Evolutionary conservation across 2,797 vertebrate genomes (phyloP), one percentile per base, ranked within the genome.

Genomic region (Tadarida brasiliensis): DNA sequence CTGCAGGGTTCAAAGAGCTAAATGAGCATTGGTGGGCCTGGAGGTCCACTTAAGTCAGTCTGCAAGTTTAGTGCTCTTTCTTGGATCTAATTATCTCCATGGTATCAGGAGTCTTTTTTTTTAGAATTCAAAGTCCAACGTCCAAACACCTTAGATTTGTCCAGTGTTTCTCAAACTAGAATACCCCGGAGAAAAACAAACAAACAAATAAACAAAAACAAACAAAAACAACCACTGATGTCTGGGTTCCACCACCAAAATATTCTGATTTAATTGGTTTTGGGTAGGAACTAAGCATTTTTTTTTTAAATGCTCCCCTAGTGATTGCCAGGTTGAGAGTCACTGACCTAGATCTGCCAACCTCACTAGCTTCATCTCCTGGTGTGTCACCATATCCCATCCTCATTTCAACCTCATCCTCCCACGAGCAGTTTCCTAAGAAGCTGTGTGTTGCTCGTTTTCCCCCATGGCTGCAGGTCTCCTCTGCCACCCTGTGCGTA

Each of bases 321-420:
- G 14, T 10, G 4, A 56, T 35, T 73, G 56, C 30, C 59, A 61
- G 56, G 10, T 49, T 87, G 70, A 76, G 71, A 51, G 26, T 14
- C 47, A 16, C 24, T 19, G 24, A 35, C 20, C 28, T 11, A 7
- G 2, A 11, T 33, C n/a, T 11, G 15, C 28, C 22, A 24, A 2
- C 33, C 26, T 63, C 65, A 28, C 24, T 2, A 26, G 49, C 22
- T 3, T 8, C 65, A 9, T 33, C n/a, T 22, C 22, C 3, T 9
- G 17, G 28, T 5, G 0, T 3, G 0, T 33, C n/a, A 30, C 39
- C 44, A 19, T 9, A 22, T 8, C 33, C 51, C 0, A 7, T 2
- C 3, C 16, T 89, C 12, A n/a, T 10, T 86, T 71, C 68, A 22
- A 15, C 12, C 39, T 57, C 67, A 3, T 28, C 10, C 20, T n/a